Base-by-base conservation (phyloP, 2,797 vertebrate species). In the Rallus crepitans region DNA sequence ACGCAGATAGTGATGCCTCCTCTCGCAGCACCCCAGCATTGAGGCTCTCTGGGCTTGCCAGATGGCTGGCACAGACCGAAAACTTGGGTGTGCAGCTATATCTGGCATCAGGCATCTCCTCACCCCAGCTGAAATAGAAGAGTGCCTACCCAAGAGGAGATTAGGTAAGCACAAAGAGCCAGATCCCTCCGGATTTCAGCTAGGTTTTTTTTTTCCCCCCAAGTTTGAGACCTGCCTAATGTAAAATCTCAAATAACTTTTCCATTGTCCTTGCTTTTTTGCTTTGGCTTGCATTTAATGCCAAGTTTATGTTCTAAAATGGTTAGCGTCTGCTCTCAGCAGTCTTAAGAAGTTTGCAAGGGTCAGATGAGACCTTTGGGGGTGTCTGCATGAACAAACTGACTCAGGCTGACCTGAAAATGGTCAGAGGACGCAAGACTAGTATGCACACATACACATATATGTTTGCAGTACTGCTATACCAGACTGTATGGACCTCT, bases 21-120 rank as follows among this genome's bases (percentile, higher is more conserved):
- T 80, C 27, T 27, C 27, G 9, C 64, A 27, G 53, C 40, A 37
- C 2, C 0, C 7, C 3, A 1, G 6, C 0, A 0, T 6, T 1
- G 21, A 64, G 30, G 17, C 12, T 40, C n/a, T 7, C 25, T 35
- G 55, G n/a, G 28, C 31, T 68, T 68, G 23, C 42, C 40, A 11
- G 42, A 11, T 52, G 40, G 24, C 30, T 63, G 20, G 23, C 66
- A 7, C 23, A 27, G 15, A 11, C 33, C n/a, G 42, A 64, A 78
- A 23, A 25, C 37, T 6, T 12, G n/a, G 55, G 31, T 17, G 14
- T 37, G 31, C 53, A 48, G 27, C 50, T 25, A 0, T 30, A 4
- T 13, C 66, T 48, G 39, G 64, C 30, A 63, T 31, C 45, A 37
- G 24, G 4, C 2, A 2, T n/a, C 30, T 17, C 28, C 72, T 78